Base-by-base conservation (phyloP, 2,113 vertebrate species). In the Synchiropus splendidus region DNA sequence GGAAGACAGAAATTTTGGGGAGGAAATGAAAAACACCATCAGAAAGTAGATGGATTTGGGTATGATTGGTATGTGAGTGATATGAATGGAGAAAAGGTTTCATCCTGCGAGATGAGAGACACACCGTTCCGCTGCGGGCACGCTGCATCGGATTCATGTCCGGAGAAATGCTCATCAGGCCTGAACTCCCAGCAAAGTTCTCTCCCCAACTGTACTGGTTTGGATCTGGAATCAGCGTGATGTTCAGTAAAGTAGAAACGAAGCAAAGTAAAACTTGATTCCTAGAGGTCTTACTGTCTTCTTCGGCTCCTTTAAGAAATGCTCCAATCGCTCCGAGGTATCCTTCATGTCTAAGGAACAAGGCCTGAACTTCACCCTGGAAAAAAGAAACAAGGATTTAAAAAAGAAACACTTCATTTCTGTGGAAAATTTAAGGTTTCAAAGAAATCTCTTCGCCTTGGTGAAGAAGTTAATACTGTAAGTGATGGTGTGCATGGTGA, bases 381-480 rank as follows among this genome's bases (percentile, higher is more conserved):
- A 83, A 48, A 18, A 42, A 16, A 2, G 45, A 39, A 57, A 51
- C 11, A 48, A 16, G 36, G n/a, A n/a, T n/a, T n/a, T n/a, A n/a
- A n/a, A n/a, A n/a, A n/a, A n/a, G n/a, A n/a, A n/a, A n/a, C n/a
- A n/a, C n/a, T n/a, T n/a, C n/a, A n/a, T n/a, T n/a, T n/a, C n/a
- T n/a, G 13, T 1, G 15, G 10, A 39, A 10, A 1, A 5, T 18
- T 1, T 6, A 33, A 42, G 18, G 27, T 13, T 16, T 4, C n/a
- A n/a, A n/a, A n/a, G n/a, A n/a, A n/a, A n/a, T n/a, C n/a, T n/a
- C n/a, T n/a, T 70, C 57, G 89, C 95, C 93, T 98, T 99, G 61
- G 95, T 97, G 81, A 98, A 99, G 89, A 92, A 99, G 81, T 97
- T 96, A 67, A 98, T 99, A 64, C 95, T 98, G 83, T 91, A 96